Evolutionary conservation across 2,888 invertebrate genomes (phyloP), one percentile per base, ranked within the genome.

Genomic region (Lepidonotus clava): DNA sequence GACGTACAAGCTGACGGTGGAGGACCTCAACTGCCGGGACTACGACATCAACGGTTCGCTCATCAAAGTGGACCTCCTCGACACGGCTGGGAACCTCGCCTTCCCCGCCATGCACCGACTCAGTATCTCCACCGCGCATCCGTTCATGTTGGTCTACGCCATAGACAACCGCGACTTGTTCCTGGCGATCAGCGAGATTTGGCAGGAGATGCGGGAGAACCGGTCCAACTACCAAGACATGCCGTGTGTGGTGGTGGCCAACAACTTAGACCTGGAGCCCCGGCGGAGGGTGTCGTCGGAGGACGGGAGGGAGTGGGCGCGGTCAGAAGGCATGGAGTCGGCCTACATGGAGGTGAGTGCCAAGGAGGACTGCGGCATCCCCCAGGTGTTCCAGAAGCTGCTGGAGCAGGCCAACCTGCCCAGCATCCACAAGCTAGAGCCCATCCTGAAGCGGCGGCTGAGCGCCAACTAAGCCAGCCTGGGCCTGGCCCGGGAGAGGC

Each of bases 41-140:
- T 98, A 97, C 93, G 96, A 97, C 92, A 95, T 97, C 87, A 96
- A 97, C 66, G 96, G 96, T 41, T 96, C 96, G 89, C 96, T 96
- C 18, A 95, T 97, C 67, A 97, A 97, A 95, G 93, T 99, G 92
- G 98, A 99, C 94, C 98, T 99, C 92, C 95, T 99, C 92, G 99
- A 99, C 94, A 99, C 99, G 11, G 97, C 98, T 24, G 97, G 97
- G 34, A 97, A 97, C 93, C 96, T 97, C 94, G 97, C 98, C 95
- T 99, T 99, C 93, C 99, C 99, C 0, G 99, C 98, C 14, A 99
- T 99, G 99, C 95, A 98, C 89, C 2, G 86, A 36, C 95, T 99
- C 86, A 98, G 97, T 71, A 98, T 99, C 94, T 97, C 97, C 90
- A 98, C 98, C 2, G 98, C 98, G 4, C 98, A 98, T 93, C 99